Base-by-base conservation (phyloP, 2,888 invertebrate genomes). In the Brachyopa scutellaris region DNA sequence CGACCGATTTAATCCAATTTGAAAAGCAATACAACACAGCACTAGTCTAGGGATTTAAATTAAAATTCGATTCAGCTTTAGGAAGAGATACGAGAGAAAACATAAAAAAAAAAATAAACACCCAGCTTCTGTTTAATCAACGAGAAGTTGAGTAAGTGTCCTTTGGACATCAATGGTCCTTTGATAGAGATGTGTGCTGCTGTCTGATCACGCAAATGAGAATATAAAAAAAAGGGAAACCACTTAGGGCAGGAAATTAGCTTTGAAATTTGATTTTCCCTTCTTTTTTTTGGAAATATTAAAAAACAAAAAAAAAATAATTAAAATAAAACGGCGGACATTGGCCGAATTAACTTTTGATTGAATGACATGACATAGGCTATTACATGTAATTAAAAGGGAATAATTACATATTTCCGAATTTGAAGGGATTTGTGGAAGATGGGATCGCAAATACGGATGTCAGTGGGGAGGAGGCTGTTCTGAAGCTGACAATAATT, bases 1-100 rank as follows among this genome's bases (percentile, higher is more conserved):
- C 38, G 59, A 40, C 61, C 47, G 47, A 69, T 69, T 59, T 49
- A 69, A 69, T 69, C 38, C 69, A 59, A 69, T 69, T 69, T 40
- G 57, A 38, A 53, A 55, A 42, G 36, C 55, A 45, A 23, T 7
- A n/a, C n/a, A n/a, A 21, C 42, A 26, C 11, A 33, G 66, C 2
- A 45, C 15, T 15, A 53, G 49, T 51, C 23, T 3, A n/a, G 53
- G 42, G 66, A 51, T 51, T 64, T 36, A 66, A 51, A 66, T 66
- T 53, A 53, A 66, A 66, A 66, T 42, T 40, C 53, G 17, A 42
- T 66, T 53, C 13, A 53, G 49, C 36, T 49, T 17, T 15, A 51
- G 13, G 51, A 36, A 19, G 36, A n/a, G n/a, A 4, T 11, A 11
- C n/a, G 7, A 33, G 9, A 36, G 2, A 36, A 36, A 15, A 21